Base-by-base conservation (phyloP, 2,113 vertebrate species). In the Tyrannus savana region DNA sequence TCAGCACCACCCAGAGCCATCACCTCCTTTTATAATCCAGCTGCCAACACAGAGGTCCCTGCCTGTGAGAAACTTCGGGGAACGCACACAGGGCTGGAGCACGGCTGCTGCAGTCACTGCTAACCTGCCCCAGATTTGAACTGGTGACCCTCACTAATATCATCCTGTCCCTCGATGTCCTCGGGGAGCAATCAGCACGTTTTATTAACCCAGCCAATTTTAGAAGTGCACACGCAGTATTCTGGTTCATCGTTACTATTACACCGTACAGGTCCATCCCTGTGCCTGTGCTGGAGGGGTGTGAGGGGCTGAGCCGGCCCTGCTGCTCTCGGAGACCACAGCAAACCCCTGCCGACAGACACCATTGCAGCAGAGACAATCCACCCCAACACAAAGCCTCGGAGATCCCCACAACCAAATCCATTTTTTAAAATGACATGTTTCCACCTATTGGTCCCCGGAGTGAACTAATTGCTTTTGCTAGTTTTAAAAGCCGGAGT, bases 171-270 rank as follows among this genome's bases (percentile, higher is more conserved):
- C 95, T 72, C 50, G 87, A 96, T 92, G 78, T 95, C 95, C 92
- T 84, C 85, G 44, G 96, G 92, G 96, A 97, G 95, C 94, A 78
- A 95, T 95, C 83, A 90, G 90, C 83, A 90, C 60, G 17, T 96
- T 95, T 95, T 93, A 95, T 92, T 92, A 94, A 96, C 87, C 84
- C 79, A 86, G 95, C 78, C 93, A 88, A 93, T 96, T 96, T 80
- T 80, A 95, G 88, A 96, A 97, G 87, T 84, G 95, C 92, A 83
- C 4, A 90, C 75, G 28, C 93, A 93, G 87, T 80, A 84, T 85
- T 92, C 91, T 71, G 64, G 84, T 31, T 72, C 22, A 90, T 69
- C 71, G 92, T 74, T 89, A 94, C 85, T 90, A 66, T 93, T 77
- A 69, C 37, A 71, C 63, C 37, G 58, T 69, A 37, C 2, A n/a